These are phyloP conservation scores for Nothocercus nigrocapillus DNA, from an alignment of 2,113 vertebrate genomes.

Conservation along the genomic window DNA sequence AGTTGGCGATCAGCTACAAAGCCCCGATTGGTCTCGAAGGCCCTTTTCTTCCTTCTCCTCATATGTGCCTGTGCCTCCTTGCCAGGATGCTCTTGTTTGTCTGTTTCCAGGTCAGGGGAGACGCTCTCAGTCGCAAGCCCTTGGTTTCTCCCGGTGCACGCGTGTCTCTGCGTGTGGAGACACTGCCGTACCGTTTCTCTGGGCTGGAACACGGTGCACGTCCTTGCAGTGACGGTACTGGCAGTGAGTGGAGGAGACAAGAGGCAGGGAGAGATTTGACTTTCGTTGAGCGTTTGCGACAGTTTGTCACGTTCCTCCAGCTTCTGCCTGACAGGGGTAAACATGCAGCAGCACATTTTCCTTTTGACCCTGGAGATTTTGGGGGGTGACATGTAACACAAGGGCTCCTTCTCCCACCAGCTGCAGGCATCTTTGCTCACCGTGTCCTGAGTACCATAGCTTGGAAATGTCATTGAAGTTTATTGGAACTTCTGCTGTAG, in stretches of 20 bases:
- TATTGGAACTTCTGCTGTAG: neutral
- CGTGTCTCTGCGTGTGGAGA: neutral
- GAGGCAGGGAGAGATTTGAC: neutral
- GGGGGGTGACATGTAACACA: neutral
- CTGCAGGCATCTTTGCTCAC: neutral
- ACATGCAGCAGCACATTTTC: neutral
- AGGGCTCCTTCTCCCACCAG: neutral
- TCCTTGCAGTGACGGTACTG: rapidly evolving
- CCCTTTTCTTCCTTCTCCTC: rapidly evolving
- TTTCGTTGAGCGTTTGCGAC: neutral
- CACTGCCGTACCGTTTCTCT: neutral
- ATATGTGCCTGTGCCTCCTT: rapidly evolving
- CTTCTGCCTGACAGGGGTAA: neutral
- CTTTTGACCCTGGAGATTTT: neutral
- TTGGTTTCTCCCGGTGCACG: neutral
- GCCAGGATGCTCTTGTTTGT: neutral
- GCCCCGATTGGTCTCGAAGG: neutral
- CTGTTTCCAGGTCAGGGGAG: neutral
- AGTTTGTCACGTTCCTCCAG: neutral
- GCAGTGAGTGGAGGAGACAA: neutral
- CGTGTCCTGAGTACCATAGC: rapidly evolving
- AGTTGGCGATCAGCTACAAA: neutral
- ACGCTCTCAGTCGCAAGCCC: neutral
- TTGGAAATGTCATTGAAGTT: neutral
- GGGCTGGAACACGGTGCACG: rapidly evolving